These are phyloP conservation scores for Sinella curviseta DNA, from an alignment of 1,140 invertebrate genomes.

Conservation along the genomic window DNA sequence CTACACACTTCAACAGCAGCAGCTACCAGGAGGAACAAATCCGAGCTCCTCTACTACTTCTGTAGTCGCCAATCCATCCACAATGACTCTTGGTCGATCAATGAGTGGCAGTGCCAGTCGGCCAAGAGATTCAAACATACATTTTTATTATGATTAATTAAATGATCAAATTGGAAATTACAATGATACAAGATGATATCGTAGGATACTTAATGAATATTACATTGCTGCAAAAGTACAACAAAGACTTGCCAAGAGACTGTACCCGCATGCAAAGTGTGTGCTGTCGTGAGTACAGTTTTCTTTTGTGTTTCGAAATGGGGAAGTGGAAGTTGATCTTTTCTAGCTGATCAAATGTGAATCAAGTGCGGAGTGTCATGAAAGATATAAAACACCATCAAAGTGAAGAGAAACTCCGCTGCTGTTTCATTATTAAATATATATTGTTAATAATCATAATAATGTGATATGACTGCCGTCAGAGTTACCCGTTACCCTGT, in stretches of 20 bases:
- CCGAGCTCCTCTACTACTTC: neutral
- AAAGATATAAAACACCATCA: no score
- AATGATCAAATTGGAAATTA: neutral
- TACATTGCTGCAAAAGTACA: neutral
- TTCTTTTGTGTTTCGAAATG: neutral
- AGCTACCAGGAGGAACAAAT: neutral
- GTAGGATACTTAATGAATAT: no score
- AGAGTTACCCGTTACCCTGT: neutral
- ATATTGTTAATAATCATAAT: neutral
- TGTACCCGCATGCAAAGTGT: neutral
- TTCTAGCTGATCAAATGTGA: no score
- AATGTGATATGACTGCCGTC: slow-evolving; percentile 13
- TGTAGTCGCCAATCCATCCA: slow-evolving; percentile 2
- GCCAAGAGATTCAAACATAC: slow-evolving; percentile 26
- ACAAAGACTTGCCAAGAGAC: neutral
- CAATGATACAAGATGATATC: no score
- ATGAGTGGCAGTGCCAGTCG: neutral
- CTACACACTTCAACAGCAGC: neutral
- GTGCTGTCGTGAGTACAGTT: neutral
- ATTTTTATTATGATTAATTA: slow-evolving; percentile 42
- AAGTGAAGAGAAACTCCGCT: no score
- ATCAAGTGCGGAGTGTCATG: no score
- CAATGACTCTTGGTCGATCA: slow-evolving; percentile 17
- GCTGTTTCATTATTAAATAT: no score
- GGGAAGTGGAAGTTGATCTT: neutral